Evolutionary conservation across 2,888 invertebrate species (phyloP).

Genomic region (Autographa pulchrina): DNA sequence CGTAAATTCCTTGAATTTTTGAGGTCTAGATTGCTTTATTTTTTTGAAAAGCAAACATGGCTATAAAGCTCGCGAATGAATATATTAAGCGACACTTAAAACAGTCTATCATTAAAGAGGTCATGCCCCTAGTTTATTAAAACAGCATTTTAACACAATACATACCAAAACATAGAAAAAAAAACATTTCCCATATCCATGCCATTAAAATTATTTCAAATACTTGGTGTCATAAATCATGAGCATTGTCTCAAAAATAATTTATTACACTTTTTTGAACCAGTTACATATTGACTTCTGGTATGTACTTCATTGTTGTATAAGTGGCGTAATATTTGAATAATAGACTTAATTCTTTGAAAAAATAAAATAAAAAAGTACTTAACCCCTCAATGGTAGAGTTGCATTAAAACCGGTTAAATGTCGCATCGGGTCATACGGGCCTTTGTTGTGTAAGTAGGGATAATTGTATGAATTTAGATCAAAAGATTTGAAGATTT

Average conservation of each 20-base stretch:
- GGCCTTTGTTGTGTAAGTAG: slow-evolving; percentile 48
- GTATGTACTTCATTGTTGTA: slow-evolving; percentile 71
- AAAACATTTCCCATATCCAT: slow-evolving; percentile 65
- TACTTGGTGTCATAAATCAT: slow-evolving; percentile 61
- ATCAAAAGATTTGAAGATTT: slow-evolving; percentile 51
- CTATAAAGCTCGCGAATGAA: neutral
- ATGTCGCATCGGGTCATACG: slow-evolving; percentile 42
- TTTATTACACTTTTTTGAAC: slow-evolving; percentile 62
- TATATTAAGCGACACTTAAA: neutral
- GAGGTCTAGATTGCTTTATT: neutral
- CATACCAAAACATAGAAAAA: slow-evolving; percentile 44
- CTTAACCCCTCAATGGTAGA: slow-evolving; percentile 56
- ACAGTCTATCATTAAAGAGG: slow-evolving; percentile 21
- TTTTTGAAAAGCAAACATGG: neutral
- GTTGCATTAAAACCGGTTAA: slow-evolving; percentile 55
- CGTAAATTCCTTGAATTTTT: neutral
- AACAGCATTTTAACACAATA: slow-evolving; percentile 44
- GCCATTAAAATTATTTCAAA: slow-evolving; percentile 59
- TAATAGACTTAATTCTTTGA: slow-evolving; percentile 67
- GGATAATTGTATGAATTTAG: slow-evolving; percentile 62
- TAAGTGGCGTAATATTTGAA: slow-evolving; percentile 76
- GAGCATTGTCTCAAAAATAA: slow-evolving; percentile 67
- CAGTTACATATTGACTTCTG: slow-evolving; percentile 75
- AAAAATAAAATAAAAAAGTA: slow-evolving; percentile 52
- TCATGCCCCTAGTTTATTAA: slow-evolving; percentile 40